phyloP scores from a whole-genome alignment of 2,888 invertebrate genomes.

The Lochmaea crataegi region DNA sequence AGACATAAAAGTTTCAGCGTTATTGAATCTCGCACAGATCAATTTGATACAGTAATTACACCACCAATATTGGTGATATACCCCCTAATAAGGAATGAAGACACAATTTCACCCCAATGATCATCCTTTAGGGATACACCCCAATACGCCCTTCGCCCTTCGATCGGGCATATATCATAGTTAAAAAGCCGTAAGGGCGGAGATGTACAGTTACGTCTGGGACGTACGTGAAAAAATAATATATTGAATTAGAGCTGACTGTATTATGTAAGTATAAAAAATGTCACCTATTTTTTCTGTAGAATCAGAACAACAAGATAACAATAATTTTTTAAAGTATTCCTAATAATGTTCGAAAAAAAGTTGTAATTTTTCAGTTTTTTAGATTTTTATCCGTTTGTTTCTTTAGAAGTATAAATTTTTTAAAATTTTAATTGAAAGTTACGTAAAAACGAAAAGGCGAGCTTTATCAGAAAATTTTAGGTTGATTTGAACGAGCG shows the following conservation, averaged over 20 bases:
- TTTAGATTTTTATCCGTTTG: too few species aligned
- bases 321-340: too few species aligned
- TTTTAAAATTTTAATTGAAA: too few species aligned
- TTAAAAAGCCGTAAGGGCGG: slow-evolving; percentile 53
- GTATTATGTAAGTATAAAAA: slow-evolving; percentile 1
- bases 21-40: slow-evolving; percentile 27
- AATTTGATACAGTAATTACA: slow-evolving; percentile 37
- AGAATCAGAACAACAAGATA: too few species aligned
- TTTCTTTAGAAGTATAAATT: too few species aligned
- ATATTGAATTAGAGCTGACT: not conserved
- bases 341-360: too few species aligned
- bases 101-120: slow-evolving; percentile 39
- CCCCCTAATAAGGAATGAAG: slow-evolving; percentile 39
- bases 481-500: too few species aligned
- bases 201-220: slow-evolving; percentile 42
- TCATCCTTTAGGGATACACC: slow-evolving; percentile 37
- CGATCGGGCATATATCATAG: slow-evolving; percentile 48
- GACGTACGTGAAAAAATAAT: slow-evolving; percentile 27
- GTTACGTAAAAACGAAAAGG: too few species aligned
- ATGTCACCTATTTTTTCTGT: too few species aligned
- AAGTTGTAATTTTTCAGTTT: too few species aligned
- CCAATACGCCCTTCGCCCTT: slow-evolving; percentile 29
- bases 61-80: slow-evolving; percentile 39
- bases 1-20: slow-evolving; percentile 9
- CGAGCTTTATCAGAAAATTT: too few species aligned